Base-by-base conservation (phyloP, 1,140 invertebrate species). In the Sitophilus oryzae region DNA sequence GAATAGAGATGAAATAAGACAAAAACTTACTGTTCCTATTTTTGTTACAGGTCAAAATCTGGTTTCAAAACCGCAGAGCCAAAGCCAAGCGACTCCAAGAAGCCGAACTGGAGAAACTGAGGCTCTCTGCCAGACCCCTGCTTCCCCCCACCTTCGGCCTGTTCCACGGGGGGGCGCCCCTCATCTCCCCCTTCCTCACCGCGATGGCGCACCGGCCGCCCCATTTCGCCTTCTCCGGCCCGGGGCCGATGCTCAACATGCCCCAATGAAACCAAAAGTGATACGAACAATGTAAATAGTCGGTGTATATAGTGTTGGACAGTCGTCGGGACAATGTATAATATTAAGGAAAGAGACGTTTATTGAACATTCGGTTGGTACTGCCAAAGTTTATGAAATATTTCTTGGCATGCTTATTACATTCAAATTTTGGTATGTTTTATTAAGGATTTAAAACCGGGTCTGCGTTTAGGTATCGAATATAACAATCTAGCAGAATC, bases 31-130 rank as follows among this genome's bases (percentile, higher is more conserved):
- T 11, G 6, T 3, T 36, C 14, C 56, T 60, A 53, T 48, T 66
- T 65, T 72, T 66, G 58, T 77, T 76, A 34, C 78, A 89, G 84
- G 89, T 93, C 47, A 96, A 96, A 81, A 97, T 96, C 64, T 97
- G 93, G 93, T 97, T 96, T 73, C 93, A 97, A 83, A 97, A 97
- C 73, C 81, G 93, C 5, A 76, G 93, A 36, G 93, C 93, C 44
- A 96, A 97, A 74, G 89, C 90, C 61, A 97, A 97, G 71, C 81
- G 93, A 18, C 78, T 96, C 6, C 92, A 96, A 70, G 93, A 97
- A 73, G 92, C 93, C 22, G 93, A 96, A 79, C 83, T 93, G 61
- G 91, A 92, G 73, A 91, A 91, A 72, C 72, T 91, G 25, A 50
- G 70, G 23, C 47, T 72, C 16, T 67, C 68, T 0, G 69, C 70